These are phyloP conservation scores for Clarias fuscus DNA, from an alignment of 2,797 vertebrate species.

Conservation along the genomic window DNA sequence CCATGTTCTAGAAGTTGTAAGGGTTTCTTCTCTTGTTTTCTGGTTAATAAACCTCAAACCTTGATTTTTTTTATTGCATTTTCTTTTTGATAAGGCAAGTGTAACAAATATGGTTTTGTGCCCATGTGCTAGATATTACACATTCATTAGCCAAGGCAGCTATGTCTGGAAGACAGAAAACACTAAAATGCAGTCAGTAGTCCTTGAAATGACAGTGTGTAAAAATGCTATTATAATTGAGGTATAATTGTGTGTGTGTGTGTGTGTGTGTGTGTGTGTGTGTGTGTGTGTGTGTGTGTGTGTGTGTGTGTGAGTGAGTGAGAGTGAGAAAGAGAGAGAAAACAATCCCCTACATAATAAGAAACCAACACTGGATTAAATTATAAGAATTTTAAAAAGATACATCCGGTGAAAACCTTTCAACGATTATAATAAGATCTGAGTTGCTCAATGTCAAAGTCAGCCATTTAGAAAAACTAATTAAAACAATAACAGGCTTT, in stretches of 20 bases:
- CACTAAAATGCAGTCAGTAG: background rate
- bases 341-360: background rate
- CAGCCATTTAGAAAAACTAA: background rate
- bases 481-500: background rate
- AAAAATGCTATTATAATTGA: background rate
- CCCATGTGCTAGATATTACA: background rate
- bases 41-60: background rate
- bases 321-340: background rate
- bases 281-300: too few relatives aligned
- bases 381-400: background rate
- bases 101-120: background rate
- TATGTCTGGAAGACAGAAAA: background rate
- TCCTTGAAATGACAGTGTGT: background rate
- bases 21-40: background rate
- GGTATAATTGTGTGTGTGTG: background rate
- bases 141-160: background rate
- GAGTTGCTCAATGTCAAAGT: background rate
- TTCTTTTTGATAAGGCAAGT: background rate
- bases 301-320: too few relatives aligned
- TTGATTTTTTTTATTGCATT: background rate
- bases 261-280: background rate
- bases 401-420: background rate
- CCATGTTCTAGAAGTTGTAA: background rate
- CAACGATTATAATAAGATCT: background rate
- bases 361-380: background rate